Conservation (phyloP, 2,888 invertebrate genomes). For the Spodoptera picta region DNA sequence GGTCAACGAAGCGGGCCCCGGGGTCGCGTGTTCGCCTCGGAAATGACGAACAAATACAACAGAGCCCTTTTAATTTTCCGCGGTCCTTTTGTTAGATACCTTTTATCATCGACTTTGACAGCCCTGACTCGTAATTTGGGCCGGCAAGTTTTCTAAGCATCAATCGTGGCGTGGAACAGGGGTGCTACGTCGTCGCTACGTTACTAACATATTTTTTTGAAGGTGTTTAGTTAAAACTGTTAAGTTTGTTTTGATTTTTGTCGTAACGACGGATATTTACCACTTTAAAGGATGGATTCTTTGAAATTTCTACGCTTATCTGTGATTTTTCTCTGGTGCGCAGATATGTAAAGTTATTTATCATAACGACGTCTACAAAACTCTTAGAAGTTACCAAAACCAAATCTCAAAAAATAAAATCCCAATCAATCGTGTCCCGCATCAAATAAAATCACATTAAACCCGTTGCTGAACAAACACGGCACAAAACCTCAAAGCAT, state of each 20-base stretch:
- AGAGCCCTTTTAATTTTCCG: slow-evolving; percentile 66
- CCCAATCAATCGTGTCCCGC: background rate
- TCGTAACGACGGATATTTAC: background rate
- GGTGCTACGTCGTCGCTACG: slow-evolving; percentile 19
- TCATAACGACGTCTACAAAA: too few relatives aligned
- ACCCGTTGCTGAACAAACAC: slow-evolving; percentile 33
- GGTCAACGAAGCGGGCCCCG: slow-evolving; percentile 43
- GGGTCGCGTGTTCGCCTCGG: slow-evolving; percentile 67
- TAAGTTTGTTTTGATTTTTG: too few relatives aligned
- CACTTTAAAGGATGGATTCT: background rate
- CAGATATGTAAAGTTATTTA: too few relatives aligned
- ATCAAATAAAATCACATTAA: slow-evolving; percentile 23
- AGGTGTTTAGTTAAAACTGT: background rate
- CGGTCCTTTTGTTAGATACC: slow-evolving; percentile 60
- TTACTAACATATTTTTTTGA: background rate
- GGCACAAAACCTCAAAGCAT: slow-evolving; percentile 57
- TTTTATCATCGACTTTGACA: slow-evolving; percentile 64
- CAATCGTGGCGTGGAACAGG: slow-evolving; percentile 39
- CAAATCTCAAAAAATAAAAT: background rate
- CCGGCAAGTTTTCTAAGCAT: slow-evolving; percentile 51
- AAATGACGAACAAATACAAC: slow-evolving; percentile 68
- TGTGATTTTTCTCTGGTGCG: too few relatives aligned
- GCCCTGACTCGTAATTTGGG: slow-evolving; percentile 57
- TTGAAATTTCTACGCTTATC: too few relatives aligned
- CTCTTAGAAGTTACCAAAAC: background rate